Evolutionary conservation across 2,797 vertebrate species (phyloP), one percentile per base, ranked within the genome.

Genomic region (Enteromius argenteus): DNA sequence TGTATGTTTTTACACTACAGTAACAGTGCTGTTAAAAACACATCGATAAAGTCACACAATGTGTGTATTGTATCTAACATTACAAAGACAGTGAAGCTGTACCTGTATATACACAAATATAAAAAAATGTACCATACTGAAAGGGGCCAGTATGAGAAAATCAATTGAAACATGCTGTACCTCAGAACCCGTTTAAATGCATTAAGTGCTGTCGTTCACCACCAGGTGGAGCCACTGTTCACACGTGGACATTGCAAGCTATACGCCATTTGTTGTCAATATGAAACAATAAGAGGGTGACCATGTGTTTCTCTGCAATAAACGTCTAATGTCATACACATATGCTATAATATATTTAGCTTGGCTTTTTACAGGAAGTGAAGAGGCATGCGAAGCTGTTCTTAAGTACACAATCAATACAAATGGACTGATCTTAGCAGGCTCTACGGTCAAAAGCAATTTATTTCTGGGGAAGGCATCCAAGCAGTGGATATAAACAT

Each of bases 211-310:
- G 19, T 60, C 44, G n/a, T 51, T 81, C 32, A 51, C 80, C 88
- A 85, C 80, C 82, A 86, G 88, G 68, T 80, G 85, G 86, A 13
- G 85, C 79, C 75, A 80, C 73, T 51, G 7, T n/a, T 64, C 39
- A 32, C 81, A 71, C 30, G 35, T 49, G 74, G 51, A 37, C 19
- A 32, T 67, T 75, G n/a, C 37, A 23, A 78, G 74, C 62, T 32
- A 15, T 21, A 44, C 3, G 27, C 64, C 74, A 78, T 75, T 67
- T 84, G 27, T 14, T 84, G 58, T 51, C 37, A 37, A 49, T 53
- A 53, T 77, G 44, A 77, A 80, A 80, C 77, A 77, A 80, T 62
- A 60, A 46, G 62, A 62, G 58, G 74, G 62, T 78, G 74, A 58
- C 30, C 17, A 60, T 84, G 74, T 84, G 82, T 84, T 78, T 84